Percentiles rank a stretch among this genome's conserved stretches.
Conservation (phyloP, 2,113 vertebrate species). For the Dasypus novemcinctus region DNA sequence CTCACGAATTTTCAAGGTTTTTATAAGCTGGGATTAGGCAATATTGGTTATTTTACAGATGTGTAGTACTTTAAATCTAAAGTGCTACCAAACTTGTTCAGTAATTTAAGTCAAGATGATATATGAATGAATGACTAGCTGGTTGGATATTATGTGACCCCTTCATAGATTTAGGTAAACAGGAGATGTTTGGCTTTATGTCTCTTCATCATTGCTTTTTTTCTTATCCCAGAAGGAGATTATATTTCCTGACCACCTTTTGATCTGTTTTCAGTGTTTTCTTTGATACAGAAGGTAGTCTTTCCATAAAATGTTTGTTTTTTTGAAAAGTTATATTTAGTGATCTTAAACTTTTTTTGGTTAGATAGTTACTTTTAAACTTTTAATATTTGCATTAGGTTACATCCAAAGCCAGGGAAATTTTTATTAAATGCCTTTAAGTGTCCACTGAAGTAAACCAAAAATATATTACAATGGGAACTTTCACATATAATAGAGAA, state of each 20-base stretch:
- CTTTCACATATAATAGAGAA: not conserved
- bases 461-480: not conserved
- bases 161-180: not conserved
- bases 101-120: not conserved
- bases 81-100: not conserved
- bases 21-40: not conserved
- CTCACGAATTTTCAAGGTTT: not conserved
- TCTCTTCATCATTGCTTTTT: not conserved
- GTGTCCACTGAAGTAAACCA: not conserved
- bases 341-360: slow-evolving; percentile 9
- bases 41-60: not conserved
- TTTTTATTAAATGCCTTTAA: not conserved
- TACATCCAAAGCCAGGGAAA: slow-evolving; percentile 26
- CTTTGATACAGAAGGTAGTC: not conserved
- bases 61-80: not conserved
- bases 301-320: not conserved
- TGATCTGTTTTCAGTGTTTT: not conserved
- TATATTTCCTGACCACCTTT: not conserved
- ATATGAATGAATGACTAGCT: not conserved
- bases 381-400: slow-evolving; percentile 4
- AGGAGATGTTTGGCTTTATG: not conserved
- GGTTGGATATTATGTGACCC: not conserved
- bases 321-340: slow-evolving; percentile 23
- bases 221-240: not conserved
- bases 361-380: slow-evolving; percentile 35